phyloP scores from a whole-genome alignment of 1,140 invertebrate species.

The Bombus sylvicola region DNA sequence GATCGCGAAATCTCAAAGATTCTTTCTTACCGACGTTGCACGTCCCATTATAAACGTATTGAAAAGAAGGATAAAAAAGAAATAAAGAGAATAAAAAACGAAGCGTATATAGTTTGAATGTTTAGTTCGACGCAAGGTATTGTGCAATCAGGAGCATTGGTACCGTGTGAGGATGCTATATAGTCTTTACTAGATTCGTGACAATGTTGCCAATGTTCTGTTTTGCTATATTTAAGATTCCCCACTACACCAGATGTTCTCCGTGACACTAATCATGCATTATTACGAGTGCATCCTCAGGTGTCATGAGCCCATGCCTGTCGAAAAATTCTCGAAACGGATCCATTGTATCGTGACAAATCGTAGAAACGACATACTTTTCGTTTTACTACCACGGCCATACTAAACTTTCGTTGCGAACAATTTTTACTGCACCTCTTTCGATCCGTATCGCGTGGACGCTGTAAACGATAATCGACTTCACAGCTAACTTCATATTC shows the following conservation, averaged over 20 bases:
- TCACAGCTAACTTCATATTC: conserved; percentile 55
- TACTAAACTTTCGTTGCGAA: not conserved
- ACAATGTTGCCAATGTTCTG: conserved; percentile 49
- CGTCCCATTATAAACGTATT: not conserved
- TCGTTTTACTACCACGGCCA: no score
- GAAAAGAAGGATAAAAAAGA: not conserved
- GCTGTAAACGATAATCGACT: conserved; percentile 50
- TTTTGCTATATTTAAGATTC: conserved; percentile 49
- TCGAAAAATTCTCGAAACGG: conserved; percentile 39
- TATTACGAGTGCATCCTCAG: conserved; percentile 49
- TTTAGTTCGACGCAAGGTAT: conserved; percentile 16
- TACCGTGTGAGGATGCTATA: conserved; percentile 43
- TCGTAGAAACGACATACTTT: conserved; percentile 1
- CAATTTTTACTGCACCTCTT: not conserved
- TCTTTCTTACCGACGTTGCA: not conserved
- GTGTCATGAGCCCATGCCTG: conserved; percentile 9
- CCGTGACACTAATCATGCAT: conserved; percentile 50
- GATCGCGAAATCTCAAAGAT: not conserved
- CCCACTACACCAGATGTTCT: conserved; percentile 20
- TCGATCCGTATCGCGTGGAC: conserved; percentile 40
- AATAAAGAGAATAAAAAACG: not conserved
- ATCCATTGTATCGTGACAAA: not conserved
- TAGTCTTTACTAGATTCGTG: conserved; percentile 38
- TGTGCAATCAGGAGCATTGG: conserved; percentile 40
- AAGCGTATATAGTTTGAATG: not conserved